phyloP scores from a whole-genome alignment of 2,888 invertebrate genomes.

The Sinopyrophorus schimmeli region DNA sequence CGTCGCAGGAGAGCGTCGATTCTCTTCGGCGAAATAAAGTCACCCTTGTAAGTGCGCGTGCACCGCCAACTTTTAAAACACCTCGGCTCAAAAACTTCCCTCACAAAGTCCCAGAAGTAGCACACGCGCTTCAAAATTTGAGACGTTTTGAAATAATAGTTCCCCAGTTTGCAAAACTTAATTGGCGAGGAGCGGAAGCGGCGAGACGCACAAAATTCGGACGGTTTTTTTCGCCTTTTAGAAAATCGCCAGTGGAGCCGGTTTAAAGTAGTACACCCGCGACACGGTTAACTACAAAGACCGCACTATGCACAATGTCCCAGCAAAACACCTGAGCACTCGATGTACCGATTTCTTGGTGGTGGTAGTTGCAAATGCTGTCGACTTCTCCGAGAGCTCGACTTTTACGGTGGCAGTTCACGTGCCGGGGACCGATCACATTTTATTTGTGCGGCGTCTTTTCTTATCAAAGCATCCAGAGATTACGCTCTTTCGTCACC shows the following conservation, averaged over 20 bases:
- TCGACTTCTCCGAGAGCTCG: constrained; percentile 41
- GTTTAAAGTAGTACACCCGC: constrained; percentile 35
- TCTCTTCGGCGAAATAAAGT: constrained; percentile 1
- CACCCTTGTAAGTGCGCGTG: constrained; percentile 11
- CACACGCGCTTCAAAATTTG: constrained; percentile 6
- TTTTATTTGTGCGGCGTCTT: constrained; percentile 22
- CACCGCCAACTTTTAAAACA: constrained; percentile 17
- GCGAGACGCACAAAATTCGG: no score
- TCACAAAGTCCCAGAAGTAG: constrained; percentile 5
- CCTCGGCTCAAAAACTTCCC: constrained; percentile 5
- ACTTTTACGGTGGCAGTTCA: constrained; percentile 46
- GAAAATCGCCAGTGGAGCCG: constrained; percentile 12
- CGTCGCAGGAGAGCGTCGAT: constrained; percentile 9
- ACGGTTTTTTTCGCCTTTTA: no score
- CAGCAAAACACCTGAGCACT: constrained; percentile 43
- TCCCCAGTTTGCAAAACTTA: constrained; percentile 15
- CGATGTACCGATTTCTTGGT: constrained; percentile 38
- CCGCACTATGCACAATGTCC: constrained; percentile 33
- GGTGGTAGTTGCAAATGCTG: constrained; percentile 42
- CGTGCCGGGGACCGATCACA: constrained; percentile 37
- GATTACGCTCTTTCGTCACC: constrained; percentile 2
- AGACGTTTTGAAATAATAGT: constrained; percentile 7
- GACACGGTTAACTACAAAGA: constrained; percentile 32
- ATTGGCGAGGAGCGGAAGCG: no score
- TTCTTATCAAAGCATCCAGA: constrained; percentile 7